Base-by-base conservation (phyloP, 1,140 invertebrate species). In the Drosophila leontia region DNA sequence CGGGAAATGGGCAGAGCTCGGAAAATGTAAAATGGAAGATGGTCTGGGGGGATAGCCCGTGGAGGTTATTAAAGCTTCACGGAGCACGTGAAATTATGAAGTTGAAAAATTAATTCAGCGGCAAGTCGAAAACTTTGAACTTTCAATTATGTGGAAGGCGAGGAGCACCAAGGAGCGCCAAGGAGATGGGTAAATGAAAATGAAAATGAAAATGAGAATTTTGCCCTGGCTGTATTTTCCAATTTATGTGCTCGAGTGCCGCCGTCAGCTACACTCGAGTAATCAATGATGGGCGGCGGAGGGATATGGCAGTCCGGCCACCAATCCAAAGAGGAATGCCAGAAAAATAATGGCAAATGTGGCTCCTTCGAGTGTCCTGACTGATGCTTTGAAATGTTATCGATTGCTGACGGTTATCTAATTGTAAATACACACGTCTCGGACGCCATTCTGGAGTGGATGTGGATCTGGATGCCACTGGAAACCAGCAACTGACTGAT, bases 31-130 rank as follows among this genome's bases (percentile, higher is more conserved):
- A 48, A 44, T 55, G 79, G 29, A 13, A 34, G 51, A 57, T 53
- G 60, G 57, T 19, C 51, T 45, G 68, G 39, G 19, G 53, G 19
- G 19, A 56, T 56, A 39, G 53, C 53, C 53, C 8, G 1, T n/a
- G 53, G 44, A 41, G 53, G 80, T 82, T 86, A 87, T 86, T 87
- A 87, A 82, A 70, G 84, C 83, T 74, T 87, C 80, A 53, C 48
- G 61, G 50, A 78, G 80, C 72, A 87, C 77, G 84, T 84, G 74
- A 87, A 87, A 87, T 88, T 87, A 87, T 87, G 84, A 87, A 87
- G 84, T 88, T 87, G 85, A 88, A 83, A 87, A 88, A 87, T 87
- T 87, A 87, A 87, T 87, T 87, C 83, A 87, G 84, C 84, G 80
- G 84, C 84, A 87, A 80, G 84, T 68, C 77, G 76, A 83, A 86